Conservation (phyloP, 2,797 vertebrate genomes). For the Siniperca obscura region DNA sequence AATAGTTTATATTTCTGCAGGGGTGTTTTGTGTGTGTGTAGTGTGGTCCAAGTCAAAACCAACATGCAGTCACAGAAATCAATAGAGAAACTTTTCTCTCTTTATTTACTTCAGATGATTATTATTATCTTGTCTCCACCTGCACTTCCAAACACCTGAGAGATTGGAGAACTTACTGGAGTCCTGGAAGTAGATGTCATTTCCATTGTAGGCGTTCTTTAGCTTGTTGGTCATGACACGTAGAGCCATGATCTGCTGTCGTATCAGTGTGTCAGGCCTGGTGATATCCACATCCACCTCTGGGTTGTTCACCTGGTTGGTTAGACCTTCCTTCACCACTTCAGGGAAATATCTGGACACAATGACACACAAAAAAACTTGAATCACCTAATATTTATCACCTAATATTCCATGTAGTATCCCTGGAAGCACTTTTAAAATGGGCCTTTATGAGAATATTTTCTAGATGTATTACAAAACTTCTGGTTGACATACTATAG, state of each 20-base stretch:
- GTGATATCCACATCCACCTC: constrained; percentile 98
- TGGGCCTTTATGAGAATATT: not conserved
- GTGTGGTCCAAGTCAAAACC: constrained; percentile 32
- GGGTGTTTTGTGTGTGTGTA: not conserved
- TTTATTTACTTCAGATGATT: not conserved
- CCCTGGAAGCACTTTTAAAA: not conserved
- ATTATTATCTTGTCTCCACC: constrained; percentile 1
- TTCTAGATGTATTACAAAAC: not conserved
- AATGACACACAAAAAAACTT: not conserved
- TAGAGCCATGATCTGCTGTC: constrained; percentile 98
- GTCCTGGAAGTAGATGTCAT: constrained; percentile 98
- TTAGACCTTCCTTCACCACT: constrained; percentile 96
- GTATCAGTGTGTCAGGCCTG: constrained; percentile 94
- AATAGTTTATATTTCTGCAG: constrained; percentile 15
- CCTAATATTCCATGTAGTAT: not conserved
- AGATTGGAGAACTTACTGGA: constrained; percentile 88
- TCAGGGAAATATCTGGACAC: constrained; percentile 93
- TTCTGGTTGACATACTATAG: not conserved
- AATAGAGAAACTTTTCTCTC: constrained; percentile 21
- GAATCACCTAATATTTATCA: not conserved
- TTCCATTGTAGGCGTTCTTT: constrained; percentile 96
- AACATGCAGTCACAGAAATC: constrained; percentile 16
- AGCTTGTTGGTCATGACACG: constrained; percentile 98
- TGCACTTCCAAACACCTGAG: not conserved
- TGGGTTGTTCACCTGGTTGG: constrained; percentile 97